Base-by-base conservation (phyloP, 2,113 vertebrate species). In the Pelecanoides urinatrix region DNA sequence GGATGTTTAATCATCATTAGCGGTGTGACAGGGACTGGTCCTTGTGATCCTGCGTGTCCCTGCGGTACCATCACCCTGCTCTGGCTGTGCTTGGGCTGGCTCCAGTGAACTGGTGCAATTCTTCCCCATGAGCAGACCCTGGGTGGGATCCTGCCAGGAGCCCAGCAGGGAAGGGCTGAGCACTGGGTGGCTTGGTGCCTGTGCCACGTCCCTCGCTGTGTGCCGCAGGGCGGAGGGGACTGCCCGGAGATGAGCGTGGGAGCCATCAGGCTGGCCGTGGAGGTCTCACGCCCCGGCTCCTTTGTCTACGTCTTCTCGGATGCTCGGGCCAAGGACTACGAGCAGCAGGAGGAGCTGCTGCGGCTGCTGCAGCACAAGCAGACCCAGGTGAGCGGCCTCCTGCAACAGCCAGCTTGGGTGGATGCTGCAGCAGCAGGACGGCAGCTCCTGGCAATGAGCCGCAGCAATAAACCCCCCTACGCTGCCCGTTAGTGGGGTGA, bases 171-270 rank as follows among this genome's bases (percentile, higher is more conserved):
- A 47, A 56, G 44, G 50, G 47, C 38, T 9, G 82, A 47, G 78
- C 42, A 1, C 36, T 0, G 17, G 18, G 26, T 6, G 40, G 6
- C 40, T 32, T 1, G 5, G 52, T 67, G 84, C 52, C 44, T 1
- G 47, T 23, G 34, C 18, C 71, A 62, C 4, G 0, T 74, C 56
- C 66, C 2, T 3, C 26, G 4, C 16, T 1, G 58, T 76, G 86
- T 68, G 76, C 73, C 6, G 0, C 97, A 99, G 99, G 99, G 99
- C 1, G 99, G 99, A 5, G 99, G 99, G 2, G 99, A 99, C 97
- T 99, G 99, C 91, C 99, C 99, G 0, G 99, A 99, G 97, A 99
- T 99, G 99, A 99, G 99, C 2, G 96, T 99, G 56, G 99, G 98
- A 16, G 99, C 99, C 95, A 99, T 99, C 95, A 98, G 98, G 94